Evolutionary conservation across 2,888 invertebrate species (phyloP), one percentile per base, ranked within the genome.

Genomic region (Latrodectus hesperus): DNA sequence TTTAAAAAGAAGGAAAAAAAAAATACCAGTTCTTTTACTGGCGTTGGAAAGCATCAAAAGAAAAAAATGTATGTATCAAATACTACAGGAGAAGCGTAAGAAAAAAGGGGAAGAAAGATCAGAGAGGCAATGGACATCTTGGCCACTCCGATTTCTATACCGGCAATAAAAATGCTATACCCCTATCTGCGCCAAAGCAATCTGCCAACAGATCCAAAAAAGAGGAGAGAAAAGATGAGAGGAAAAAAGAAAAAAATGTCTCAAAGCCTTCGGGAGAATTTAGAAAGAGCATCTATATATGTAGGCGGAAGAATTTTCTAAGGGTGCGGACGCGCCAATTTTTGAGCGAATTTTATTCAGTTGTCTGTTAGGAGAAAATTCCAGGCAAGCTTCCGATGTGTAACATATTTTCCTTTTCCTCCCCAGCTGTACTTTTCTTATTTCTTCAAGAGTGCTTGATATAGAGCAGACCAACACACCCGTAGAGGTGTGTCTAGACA

Each of bases 71-170:
- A 53, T 26, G 26, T 26, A 22, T 26, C 55, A 60, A 75, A 38
- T 55, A 70, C 38, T 68, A 11, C 26, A 70, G 38, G 70, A 22
- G 16, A 12, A 55, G 38, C 11, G 52, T 17, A 17, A 22, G 9
- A n/a, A 26, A 26, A 6, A 65, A 49, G 14, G 75, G 60, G 16
- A 16, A 51, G 16, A 51, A n/a, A 17, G 71, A 49, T 51, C 51
- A n/a, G 71, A 53, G 72, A 17, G 60, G 22, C 51, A 49, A 52
- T 49, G 72, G 73, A 22, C 60, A 72, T 64, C 68, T 68, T 68
- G 68, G 74, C 74, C 82, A 75, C 82, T 82, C 82, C 74, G 82
- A 75, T 73, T 55, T 70, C 75, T 49, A 82, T 67, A 82, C 82
- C 74, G 82, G 82, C 82, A 82, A 82, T 82, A 82, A 82, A 60